These are phyloP conservation scores for Microctonus aethiopoides DNA, from an alignment of 2,888 invertebrate species.

Conservation along the genomic window DNA sequence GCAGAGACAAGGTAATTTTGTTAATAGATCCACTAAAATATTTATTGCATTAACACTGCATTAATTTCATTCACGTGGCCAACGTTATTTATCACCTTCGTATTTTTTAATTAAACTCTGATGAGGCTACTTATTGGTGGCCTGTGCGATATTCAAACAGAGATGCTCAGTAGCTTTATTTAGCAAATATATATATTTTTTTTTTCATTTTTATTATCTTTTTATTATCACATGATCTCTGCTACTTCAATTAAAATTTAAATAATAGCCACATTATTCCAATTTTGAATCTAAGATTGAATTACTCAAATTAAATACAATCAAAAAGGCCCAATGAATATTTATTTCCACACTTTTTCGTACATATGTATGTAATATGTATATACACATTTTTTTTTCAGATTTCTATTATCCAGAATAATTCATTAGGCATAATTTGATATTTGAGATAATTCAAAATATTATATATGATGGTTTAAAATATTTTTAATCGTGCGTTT, in stretches of 20 bases:
- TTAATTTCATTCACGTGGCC: constrained; percentile 13
- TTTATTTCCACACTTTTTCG: not conserved
- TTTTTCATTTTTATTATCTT: constrained; percentile 7
- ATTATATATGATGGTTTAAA: constrained; percentile 19
- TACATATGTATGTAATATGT: not conserved
- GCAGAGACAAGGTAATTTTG: constrained; percentile 58
- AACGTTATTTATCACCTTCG: constrained; percentile 7
- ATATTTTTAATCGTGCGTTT: constrained; percentile 7
- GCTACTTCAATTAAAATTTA: not conserved
- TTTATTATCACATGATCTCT: not conserved
- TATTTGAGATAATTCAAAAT: constrained; percentile 9
- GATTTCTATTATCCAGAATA: not conserved
- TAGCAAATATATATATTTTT: constrained; percentile 14
- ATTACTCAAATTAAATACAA: not conserved
- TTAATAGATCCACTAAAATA: constrained; percentile 23
- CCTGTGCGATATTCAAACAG: constrained; percentile 11
- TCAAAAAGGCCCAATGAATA: not conserved
- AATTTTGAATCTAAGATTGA: not conserved
- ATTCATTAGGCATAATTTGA: not conserved
- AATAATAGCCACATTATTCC: not conserved
- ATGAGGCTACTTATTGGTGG: constrained; percentile 21
- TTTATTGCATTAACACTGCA: constrained; percentile 29
- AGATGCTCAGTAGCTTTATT: constrained; percentile 36
- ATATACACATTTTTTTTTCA: too few relatives aligned
- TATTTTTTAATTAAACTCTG: constrained; percentile 13